Evolutionary conservation across 2,888 invertebrate genomes (phyloP), one percentile per base, ranked within the genome.

Genomic region (Eilema caniola): DNA sequence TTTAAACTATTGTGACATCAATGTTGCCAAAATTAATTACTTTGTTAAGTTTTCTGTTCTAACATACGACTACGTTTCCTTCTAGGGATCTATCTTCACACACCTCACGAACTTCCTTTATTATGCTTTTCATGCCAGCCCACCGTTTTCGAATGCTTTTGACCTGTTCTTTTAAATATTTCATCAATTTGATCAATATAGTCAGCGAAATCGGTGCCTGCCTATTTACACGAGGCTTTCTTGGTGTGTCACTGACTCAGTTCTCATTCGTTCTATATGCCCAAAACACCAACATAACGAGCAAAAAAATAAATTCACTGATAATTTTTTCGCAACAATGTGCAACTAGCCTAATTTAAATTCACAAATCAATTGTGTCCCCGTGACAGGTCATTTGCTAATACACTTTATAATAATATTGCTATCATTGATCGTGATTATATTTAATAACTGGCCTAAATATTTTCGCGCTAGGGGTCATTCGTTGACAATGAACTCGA

Each of bases 401-500:
- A 85, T 86, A 82, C 81, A 80, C 82, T 82, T 77, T 53, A 5
- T 53, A 78, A 81, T 73, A 79, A 84, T 60, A 60, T 86, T 82
- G 80, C 79, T 82, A 83, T 79, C 78, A 71, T 72, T 79, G 84
- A 88, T 89, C 86, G 85, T 83, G 85, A 87, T 89, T 85, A 84
- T 74, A 80, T 82, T 83, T 84, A 83, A 81, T 81, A 81, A 84
- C 77, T 86, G 90, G 83, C 90, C 92, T 87, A 85, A 89, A 92
- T 92, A 90, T 85, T 87, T 87, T 79, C 72, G 73, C 76, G 79
- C 74, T 79, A 79, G 87, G 90, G 91, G 92, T 89, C 89, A 90
- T 75, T 79, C 75, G 83, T 82, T 91, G 93, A 86, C 93, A 94
- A 90, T 94, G 95, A 94, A 93, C 94, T 93, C 87, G 90, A 93